Base-by-base conservation (phyloP, 2,113 vertebrate genomes). In the Ahaetulla prasina region DNA sequence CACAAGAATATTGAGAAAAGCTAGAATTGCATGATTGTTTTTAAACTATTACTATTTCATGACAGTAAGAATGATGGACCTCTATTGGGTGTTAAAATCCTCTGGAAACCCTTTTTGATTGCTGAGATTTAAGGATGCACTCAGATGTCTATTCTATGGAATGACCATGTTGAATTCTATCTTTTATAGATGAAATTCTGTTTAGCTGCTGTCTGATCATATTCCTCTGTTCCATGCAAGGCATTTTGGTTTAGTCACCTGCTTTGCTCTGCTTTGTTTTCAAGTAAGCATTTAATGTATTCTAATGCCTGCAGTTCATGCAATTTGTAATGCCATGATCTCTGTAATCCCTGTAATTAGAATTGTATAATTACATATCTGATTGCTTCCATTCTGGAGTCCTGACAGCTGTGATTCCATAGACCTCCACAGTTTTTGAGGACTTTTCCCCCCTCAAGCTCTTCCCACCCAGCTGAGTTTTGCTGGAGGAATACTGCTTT, bases 331-430 rank as follows among this genome's bases (percentile, higher is more conserved):
- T 93, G 93, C 93, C 91, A 88, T 91, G 91, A 89, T 93, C 88
- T 89, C 91, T 60, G 80, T 96, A 97, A 97, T 97, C 96, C 96
- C 94, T 80, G 85, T 95, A 96, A 97, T 97, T 97, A 97, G 92
- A 91, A 85, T 89, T 45, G 94, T 53, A 94, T 96, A 97, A 97
- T 97, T 96, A 96, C 89, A 50, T 35, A 89, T 52, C 94, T 95
- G 95, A 95, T 94, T 84, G 95, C 93, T 91, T 45, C 92, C 89
- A 55, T 94, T 88, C 92, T 87, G 54, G 43, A 84, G 86, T 94
- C 89, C 85, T 49, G 49, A 87, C 95, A 96, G 95, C 94, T 96
- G 95, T n/a, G 94, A 92, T 94, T 95, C 94, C 92, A 92, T 91
- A 74, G 87, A 91, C 89, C 85, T 43, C 92, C 63, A 86, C 50